Evolutionary conservation across 2,113 vertebrate species (phyloP), one percentile per base, ranked within the genome.

Genomic region (Dryoscopus gambensis): DNA sequence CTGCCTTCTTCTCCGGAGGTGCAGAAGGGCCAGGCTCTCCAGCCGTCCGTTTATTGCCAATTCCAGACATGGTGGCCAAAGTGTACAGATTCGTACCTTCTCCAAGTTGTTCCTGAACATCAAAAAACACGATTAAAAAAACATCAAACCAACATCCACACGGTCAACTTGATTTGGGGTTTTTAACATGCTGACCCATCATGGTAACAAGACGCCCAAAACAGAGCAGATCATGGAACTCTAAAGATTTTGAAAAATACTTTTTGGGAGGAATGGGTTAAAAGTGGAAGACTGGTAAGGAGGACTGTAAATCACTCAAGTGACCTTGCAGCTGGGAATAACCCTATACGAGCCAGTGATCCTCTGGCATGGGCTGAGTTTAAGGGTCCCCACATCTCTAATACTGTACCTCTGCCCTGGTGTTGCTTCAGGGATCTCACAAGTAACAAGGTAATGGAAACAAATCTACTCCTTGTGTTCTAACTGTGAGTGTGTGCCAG

Each of bases 1-100:
- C 97, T 3, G 97, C 78, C 53, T 99, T 98, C 96, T 99, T 99
- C 95, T 99, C 99, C 0, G 98, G 98, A 49, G 98, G 98, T 10
- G 97, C 94, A 30, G 98, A 99, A 13, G 98, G 97, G 52, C 98
- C 98, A 30, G 98, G 96, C 31, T 99, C 99, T 81, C 91, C 97
- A 23, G 97, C 98, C 5, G 97, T 87, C 70, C 99, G 98, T 97
- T 99, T 99, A 90, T 84, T 98, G 68, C 98, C 98, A 97, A 98
- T 98, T 89, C 98, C 99, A 85, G 99, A 99, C 99, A 99, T 99
- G 62, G 46, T 86, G 74, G 33, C 35, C 3, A 2, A 68, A 82
- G 20, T 12, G 39, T 24, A 77, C 6, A 77, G 62, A 35, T 2
- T 62, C 44, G 31, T 5, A 4, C 12, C 19, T 74, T 75, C 84